Evolutionary conservation across 2,888 invertebrate genomes (phyloP).

Genomic region (Schrankia costaestrigalis): DNA sequence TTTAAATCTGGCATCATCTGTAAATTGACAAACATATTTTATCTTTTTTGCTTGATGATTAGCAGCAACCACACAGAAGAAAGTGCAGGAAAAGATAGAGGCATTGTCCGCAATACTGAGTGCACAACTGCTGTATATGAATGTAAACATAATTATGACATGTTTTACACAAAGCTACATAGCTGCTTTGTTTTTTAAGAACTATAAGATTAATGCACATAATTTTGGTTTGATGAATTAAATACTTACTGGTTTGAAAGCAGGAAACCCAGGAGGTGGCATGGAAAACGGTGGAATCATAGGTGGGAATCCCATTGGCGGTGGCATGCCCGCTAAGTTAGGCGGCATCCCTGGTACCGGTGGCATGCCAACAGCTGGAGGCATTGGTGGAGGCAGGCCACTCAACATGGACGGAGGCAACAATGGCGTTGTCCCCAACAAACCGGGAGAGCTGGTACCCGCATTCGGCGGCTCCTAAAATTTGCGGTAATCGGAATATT

Average conservation of each 20-base stretch:
- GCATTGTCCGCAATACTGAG: too few relatives aligned
- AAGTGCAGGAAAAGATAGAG: too few relatives aligned
- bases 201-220: too few relatives aligned
- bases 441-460: conserved; percentile 66
- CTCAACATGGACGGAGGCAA: conserved; percentile 67
- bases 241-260: conserved; percentile 60
- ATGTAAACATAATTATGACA: background rate
- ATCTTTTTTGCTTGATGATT: background rate
- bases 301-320: conserved; percentile 78
- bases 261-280: conserved; percentile 88
- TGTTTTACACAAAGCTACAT: background rate
- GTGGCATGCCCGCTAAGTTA: conserved; percentile 63
- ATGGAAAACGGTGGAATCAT: conserved; percentile 88
- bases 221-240: too few relatives aligned
- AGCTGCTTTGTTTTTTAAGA: background rate
- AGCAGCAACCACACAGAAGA: background rate
- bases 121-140: background rate
- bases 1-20: conserved; percentile 50
- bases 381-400: conserved; percentile 74
- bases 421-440: conserved; percentile 53
- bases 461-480: conserved; percentile 56
- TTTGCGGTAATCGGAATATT: background rate
- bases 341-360: conserved; percentile 72
- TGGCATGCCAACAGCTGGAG: conserved; percentile 76
- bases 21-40: background rate